Evolutionary conservation across 2,888 invertebrate genomes (phyloP), one percentile per base, ranked within the genome.

Genomic region (Lasioglossum zephyrum): DNA sequence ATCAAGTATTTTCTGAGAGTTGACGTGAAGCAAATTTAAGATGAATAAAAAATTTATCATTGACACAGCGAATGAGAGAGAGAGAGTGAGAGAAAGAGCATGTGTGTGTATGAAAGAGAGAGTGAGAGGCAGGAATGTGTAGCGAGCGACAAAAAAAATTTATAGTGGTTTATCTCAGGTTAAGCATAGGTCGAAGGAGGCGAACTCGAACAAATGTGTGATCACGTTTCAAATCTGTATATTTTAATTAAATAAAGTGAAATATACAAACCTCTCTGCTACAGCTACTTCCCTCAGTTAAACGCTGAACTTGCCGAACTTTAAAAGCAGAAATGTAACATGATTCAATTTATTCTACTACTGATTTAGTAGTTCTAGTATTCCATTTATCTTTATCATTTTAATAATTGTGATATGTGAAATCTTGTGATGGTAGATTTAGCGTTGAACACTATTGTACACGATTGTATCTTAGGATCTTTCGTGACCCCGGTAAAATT

Each of bases 161-260:
- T 84, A 86, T 87, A 86, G 85, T 60, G 81, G 75, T 90, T 90
- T 89, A 91, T 90, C 89, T 90, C 90, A 88, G 89, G 88, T 91
- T 87, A 88, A 90, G 84, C 81, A 53, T 87, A 88, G 73, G 79
- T 85, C 72, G 77, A 86, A 69, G 60, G 57, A 81, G 82, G 77
- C 84, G 75, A 90, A 89, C 88, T 92, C 89, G 92, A 93, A 94
- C 91, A 92, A 93, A 93, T 92, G 92, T 94, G 93, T 93, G 94
- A 94, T 93, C 89, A 90, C 92, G 92, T 93, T 93, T 94, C 90
- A 92, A 93, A 92, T 89, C 92, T 94, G 94, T 94, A 94, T 94
- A 94, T 94, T 95, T 94, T 94, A 94, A 94, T 94, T 93, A 94
- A 93, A 93, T 91, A 92, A 93, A 93, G 86, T 89, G 82, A 91